Evolutionary conservation across 2,113 vertebrate species (phyloP).

Genomic region (Nannobrachium achirus): DNA sequence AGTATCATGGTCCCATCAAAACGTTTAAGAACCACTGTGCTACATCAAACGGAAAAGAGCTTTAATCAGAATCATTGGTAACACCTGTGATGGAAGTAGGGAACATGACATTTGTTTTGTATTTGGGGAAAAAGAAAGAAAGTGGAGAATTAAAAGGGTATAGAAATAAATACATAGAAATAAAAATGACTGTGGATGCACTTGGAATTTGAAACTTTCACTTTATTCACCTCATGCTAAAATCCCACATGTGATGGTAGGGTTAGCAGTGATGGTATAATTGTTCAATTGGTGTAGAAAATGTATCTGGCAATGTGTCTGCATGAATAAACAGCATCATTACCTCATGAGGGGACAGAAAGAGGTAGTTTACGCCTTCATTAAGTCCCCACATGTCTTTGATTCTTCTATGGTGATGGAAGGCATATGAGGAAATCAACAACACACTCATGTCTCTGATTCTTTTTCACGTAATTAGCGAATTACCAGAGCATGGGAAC

Average conservation of each 20-base stretch:
- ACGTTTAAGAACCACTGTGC: too few relatives aligned
- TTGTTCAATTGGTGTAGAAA: too few relatives aligned
- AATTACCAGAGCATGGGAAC: neutral
- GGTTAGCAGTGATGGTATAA: too few relatives aligned
- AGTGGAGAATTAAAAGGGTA: constrained; percentile 38
- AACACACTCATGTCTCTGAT: constrained; percentile 24
- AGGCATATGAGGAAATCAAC: constrained; percentile 47
- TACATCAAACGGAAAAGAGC: too few relatives aligned
- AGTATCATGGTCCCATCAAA: too few relatives aligned
- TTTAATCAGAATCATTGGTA: too few relatives aligned
- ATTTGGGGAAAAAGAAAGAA: too few relatives aligned
- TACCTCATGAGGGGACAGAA: constrained; percentile 48
- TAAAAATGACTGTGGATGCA: constrained; percentile 63
- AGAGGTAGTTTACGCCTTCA: constrained; percentile 52
- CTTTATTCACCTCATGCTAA: constrained; percentile 58
- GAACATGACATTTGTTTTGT: constrained; percentile 43
- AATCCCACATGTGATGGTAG: neutral
- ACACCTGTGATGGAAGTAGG: too few relatives aligned
- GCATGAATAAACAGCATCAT: constrained; percentile 66
- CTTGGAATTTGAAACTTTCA: constrained; percentile 46
- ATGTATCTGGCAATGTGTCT: constrained; percentile 68
- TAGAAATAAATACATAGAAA: constrained; percentile 37
- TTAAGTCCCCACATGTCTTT: constrained; percentile 64
- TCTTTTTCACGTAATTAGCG: constrained; percentile 17
- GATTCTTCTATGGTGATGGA: constrained; percentile 39